Evolutionary conservation across 2,888 invertebrate genomes (phyloP).

Genomic region (Melinopterus prodromus): DNA sequence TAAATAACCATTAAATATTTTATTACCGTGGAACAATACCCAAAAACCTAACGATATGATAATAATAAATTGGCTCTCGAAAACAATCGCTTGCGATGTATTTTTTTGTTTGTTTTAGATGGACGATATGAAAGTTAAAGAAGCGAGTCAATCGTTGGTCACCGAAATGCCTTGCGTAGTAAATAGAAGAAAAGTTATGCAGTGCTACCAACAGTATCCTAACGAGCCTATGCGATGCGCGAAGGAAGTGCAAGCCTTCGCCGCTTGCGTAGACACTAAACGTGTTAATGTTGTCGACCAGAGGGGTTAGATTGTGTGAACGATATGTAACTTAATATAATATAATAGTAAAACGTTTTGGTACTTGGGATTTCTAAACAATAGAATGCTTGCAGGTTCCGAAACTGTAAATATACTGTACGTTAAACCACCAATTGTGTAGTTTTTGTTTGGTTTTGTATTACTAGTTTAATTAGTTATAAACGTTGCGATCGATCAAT

Average conservation of each 20-base stretch:
- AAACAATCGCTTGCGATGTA: not conserved
- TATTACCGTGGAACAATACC: not conserved
- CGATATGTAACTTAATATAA: slow-evolving; percentile 15
- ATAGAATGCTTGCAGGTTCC: slow-evolving; percentile 11
- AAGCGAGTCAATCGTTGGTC: slow-evolving; percentile 15
- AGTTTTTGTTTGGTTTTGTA: not conserved
- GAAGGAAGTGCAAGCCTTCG: slow-evolving; percentile 68
- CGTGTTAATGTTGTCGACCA: slow-evolving; percentile 60
- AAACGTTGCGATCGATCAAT: not conserved
- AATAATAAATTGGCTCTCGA: not conserved
- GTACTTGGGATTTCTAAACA: not conserved
- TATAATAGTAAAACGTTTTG: not conserved
- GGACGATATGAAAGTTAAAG: slow-evolving; percentile 46
- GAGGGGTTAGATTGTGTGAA: slow-evolving; percentile 37
- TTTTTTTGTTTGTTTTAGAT: slow-evolving; percentile 42
- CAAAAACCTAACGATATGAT: slow-evolving; percentile 6
- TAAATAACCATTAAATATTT: slow-evolving; percentile 46
- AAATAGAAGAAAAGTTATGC: slow-evolving; percentile 64
- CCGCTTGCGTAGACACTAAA: slow-evolving; percentile 68
- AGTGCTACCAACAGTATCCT: slow-evolving; percentile 68
- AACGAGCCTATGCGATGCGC: slow-evolving; percentile 68
- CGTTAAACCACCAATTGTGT: not conserved
- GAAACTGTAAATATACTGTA: slow-evolving; percentile 17
- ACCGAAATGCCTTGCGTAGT: slow-evolving; percentile 65
- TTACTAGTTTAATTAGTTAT: not conserved